Evolutionary conservation across 2,113 vertebrate genomes (phyloP), one percentile per base, ranked within the genome.

Genomic region (Pionites leucogaster): DNA sequence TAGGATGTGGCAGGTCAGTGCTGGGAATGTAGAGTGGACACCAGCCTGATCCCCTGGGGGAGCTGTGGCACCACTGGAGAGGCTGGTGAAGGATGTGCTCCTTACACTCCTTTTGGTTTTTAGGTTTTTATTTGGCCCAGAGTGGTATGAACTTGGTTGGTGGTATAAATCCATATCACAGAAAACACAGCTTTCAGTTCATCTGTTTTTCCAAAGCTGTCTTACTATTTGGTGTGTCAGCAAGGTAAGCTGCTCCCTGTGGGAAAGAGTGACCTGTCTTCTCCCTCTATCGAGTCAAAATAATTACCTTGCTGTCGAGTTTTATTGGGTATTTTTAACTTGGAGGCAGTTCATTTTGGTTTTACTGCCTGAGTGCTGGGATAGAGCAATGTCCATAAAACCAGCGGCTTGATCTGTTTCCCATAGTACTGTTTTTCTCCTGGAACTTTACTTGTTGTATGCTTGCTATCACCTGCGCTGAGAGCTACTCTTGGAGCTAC

Each of bases 311-410:
- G 49, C 63, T 75, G 6, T 84, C 52, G 65, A 68, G 65, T 89
- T 94, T 88, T 89, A 79, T 47, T 64, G 69, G 41, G 35, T 33
- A 69, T 95, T 96, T 97, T 93, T 95, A 78, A 44, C 69, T 84
- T 92, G 13, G 86, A 62, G 65, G 20, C 72, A 81, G 72, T 88
- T 96, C 31, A 65, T 92, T 94, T 93, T 46, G 15, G 41, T 91
- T 97, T 96, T 90, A 76, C 57, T 93, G 65, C 80, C 44, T 5
- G 44, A 67, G 47, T 81, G 60, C 69, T 92, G 90, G 80, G 64
- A 44, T 65, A 39, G 88, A 84, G 47, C 77, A 64, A 2, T 75
- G 69, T 88, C 83, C 53, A 65, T 95, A 92, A 84, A 93, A 47
- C 76, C 16, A 82, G 57, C 27, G 49, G 47, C 37, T 92, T 44